These are phyloP conservation scores for Drosophila bocqueti DNA, from an alignment of 1,140 invertebrate genomes.

Conservation along the genomic window DNA sequence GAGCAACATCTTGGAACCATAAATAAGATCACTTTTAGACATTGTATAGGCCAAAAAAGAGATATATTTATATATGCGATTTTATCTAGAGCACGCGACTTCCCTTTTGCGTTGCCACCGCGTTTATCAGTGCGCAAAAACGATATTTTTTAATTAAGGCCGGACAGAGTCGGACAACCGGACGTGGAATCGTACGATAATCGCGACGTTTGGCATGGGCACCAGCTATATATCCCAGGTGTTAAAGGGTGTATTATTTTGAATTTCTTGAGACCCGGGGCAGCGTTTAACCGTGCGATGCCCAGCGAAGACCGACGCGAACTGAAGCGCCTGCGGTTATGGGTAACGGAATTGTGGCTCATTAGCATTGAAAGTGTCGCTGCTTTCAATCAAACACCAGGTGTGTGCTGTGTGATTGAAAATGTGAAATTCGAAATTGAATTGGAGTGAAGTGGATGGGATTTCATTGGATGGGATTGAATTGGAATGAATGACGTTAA, in stretches of 20 bases:
- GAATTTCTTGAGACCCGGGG: conserved; percentile 45
- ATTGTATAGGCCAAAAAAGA: conserved; percentile 27
- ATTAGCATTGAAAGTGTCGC: conserved; percentile 65
- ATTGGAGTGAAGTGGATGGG: conserved; percentile 14
- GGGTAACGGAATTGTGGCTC: conserved; percentile 11
- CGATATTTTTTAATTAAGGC: conserved; percentile 63
- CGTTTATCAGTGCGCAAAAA: conserved; percentile 54
- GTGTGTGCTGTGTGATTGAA: conserved; percentile 52
- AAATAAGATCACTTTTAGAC: conserved; percentile 40
- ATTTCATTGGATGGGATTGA: conserved; percentile 9
- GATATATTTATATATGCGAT: conserved; percentile 1
- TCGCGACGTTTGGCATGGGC: conserved; percentile 31
- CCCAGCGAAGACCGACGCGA: conserved; percentile 69
- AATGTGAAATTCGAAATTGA: conserved; percentile 51
- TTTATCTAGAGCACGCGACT: conserved; percentile 41
- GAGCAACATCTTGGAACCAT: conserved; percentile 34
- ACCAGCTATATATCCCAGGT: conserved; percentile 27
- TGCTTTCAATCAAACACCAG: conserved; percentile 47
- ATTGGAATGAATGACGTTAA: conserved; percentile 24
- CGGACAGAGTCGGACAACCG: conserved; percentile 30
- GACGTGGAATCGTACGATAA: conserved; percentile 51
- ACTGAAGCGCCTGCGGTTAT: conserved; percentile 50
- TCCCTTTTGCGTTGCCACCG: conserved; percentile 44
- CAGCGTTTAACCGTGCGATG: conserved; percentile 49
- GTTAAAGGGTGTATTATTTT: conserved; percentile 16